Evolutionary conservation across 2,113 vertebrate species (phyloP).

Genomic region (Eulemur rufifrons): DNA sequence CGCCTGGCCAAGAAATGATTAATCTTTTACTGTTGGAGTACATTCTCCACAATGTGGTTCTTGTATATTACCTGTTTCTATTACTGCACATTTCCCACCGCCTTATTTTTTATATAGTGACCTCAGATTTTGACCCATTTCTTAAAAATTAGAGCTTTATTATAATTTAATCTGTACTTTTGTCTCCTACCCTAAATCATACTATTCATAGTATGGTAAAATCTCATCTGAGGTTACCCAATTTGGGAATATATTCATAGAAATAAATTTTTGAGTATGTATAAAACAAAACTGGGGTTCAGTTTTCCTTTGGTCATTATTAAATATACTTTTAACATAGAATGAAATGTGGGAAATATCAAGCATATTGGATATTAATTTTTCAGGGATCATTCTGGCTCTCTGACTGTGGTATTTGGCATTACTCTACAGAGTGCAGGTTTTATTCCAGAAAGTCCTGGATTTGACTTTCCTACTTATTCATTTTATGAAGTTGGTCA

Average conservation of each 20-base stretch:
- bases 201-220: background rate
- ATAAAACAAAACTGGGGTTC: background rate
- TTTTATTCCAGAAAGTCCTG: conserved; percentile 36
- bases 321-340: conserved; percentile 16
- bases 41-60: background rate
- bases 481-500: conserved; percentile 37
- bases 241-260: background rate
- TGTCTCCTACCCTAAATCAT: background rate
- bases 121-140: conserved; percentile 41
- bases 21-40: background rate
- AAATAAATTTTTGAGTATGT: background rate
- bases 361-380: background rate
- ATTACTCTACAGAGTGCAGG: background rate
- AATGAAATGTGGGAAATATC: background rate
- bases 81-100: background rate
- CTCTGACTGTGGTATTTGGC: background rate
- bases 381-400: background rate
- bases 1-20: conserved; percentile 32
- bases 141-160: background rate
- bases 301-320: conserved; percentile 46
- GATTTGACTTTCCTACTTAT: background rate
- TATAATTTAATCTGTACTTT: conserved; percentile 1
- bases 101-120: conserved; percentile 9
- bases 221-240: background rate
- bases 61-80: background rate